Base-by-base conservation (phyloP, 2,797 vertebrate genomes). In the Dicrostonyx torquatus region DNA sequence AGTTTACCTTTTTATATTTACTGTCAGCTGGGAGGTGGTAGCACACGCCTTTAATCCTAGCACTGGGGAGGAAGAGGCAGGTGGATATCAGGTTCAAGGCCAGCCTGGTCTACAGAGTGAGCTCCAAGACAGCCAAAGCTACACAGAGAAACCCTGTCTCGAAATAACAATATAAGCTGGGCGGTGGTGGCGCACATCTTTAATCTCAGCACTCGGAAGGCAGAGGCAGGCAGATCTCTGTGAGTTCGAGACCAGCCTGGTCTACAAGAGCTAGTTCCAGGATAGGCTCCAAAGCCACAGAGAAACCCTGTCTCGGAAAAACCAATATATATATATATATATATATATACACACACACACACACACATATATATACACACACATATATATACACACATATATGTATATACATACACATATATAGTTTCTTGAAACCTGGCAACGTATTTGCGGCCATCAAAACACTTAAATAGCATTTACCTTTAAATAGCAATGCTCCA, bases 401-500 rank as follows among this genome's bases (percentile, higher is more conserved):
- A 70, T 13, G 7, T 20, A 37, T 18, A 70, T 7, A 70, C 17
- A n/a, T 8, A 18, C 66, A 37, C 8, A 70, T 17, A 70, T 13
- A 73, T 6, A 24, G 0, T 73, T 43, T 96, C 50, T 73, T 93
- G 80, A 94, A 95, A 89, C 89, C 84, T 73, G 76, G 87, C 18
- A 93, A 68, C 45, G 45, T 92, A 45, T 90, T 95, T 94, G 73
- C 24, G n/a, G 80, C 80, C 50, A 72, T 68, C 43, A 60, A 11
- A n/a, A 76, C 66, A 50, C 91, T 95, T 94, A 93, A 96, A 68
- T 18, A 68, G 17, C 66, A 62, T 79, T 89, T 90, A 75, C 87
- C 87, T 91, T 95, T 93, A 91, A 95, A 95, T 94, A 96, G 77
- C 75, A 83, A 60, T 83, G 55, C 75, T 70, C 40, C 72, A 62